Base-by-base conservation (phyloP, 2,888 invertebrate genomes). In the Polyommatus icarus region DNA sequence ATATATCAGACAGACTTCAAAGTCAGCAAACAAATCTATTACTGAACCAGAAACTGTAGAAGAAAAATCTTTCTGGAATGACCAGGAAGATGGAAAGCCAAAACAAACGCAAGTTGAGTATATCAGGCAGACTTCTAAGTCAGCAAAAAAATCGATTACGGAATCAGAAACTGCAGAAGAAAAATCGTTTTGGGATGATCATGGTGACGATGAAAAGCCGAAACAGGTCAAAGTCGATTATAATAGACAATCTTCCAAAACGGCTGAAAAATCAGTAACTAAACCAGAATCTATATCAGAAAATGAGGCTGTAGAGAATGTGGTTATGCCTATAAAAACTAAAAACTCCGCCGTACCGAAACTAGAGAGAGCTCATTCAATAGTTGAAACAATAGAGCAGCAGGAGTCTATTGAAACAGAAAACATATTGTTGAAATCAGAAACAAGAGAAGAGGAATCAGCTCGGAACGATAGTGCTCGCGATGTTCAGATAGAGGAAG, bases 131-230 rank as follows among this genome's bases (percentile, higher is more conserved):
- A 83, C 86, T n/a, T 83, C 84, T 24, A 80, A 81, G 1, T 86
- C 87, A 80, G 88, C 86, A 3, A 86, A 83, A 76, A 91, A 90
- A 81, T 86, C 88, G 5, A 71, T 85, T n/a, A 87, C 87, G 78
- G 87, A 89, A 81, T 87, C 90, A 1, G 90, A 91, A 78, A 81
- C 82, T 3, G 85, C 84, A 0, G 90, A 91, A 85, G 89, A 89
- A 77, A 91, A 90, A 57, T 89, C 90, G 10, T 82, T 91, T 80
- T 92, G 91, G 91, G 93, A 93, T 80, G 92, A 93, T 80, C 90
- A 91, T 67, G 86, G 90, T 76, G 88, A 90, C 76, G 89, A 91
- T 76, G 90, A 91, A 84, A 75, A 89, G 88, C 80, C 82, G 1
- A 86, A 88, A 79, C 86, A 86, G 76, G 86, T 87, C 5, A 79